Conservation (phyloP, 2,113 vertebrate genomes). For the Amphiprion ocellaris region DNA sequence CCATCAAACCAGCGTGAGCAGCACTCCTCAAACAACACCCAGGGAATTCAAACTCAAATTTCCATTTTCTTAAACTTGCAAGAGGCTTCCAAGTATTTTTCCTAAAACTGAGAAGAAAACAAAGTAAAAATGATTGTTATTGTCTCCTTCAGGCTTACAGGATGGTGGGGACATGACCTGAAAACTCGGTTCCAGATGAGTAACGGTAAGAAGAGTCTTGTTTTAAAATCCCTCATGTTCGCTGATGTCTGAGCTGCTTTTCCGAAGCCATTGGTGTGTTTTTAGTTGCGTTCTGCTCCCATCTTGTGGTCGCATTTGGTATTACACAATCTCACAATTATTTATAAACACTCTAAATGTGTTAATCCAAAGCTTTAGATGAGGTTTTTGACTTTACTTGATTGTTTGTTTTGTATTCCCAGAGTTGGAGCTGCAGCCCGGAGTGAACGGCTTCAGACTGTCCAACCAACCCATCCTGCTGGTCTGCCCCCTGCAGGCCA, state of each 20-base stretch:
- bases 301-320: slow-evolving; percentile 35
- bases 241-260: neutral
- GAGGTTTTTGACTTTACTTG: no score
- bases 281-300: slow-evolving; percentile 10
- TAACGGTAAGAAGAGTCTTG: slow-evolving; percentile 84
- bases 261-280: neutral
- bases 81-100: no score
- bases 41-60: no score
- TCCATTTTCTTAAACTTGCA: no score
- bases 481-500: slow-evolving; percentile 93
- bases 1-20: slow-evolving; percentile 91
- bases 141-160: slow-evolving; percentile 84
- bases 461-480: slow-evolving; percentile 96
- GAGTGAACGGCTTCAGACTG: slow-evolving; percentile 91
- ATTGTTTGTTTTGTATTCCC: slow-evolving; percentile 25
- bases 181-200: slow-evolving; percentile 93
- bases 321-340: no score
- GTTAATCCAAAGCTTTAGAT: no score
- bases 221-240: neutral
- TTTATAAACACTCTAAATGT: no score
- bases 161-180: slow-evolving; percentile 95
- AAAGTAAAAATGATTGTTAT: no score
- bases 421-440: slow-evolving; percentile 91
- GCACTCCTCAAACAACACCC: no score
- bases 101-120: no score